Percentiles rank a stretch among this genome's conserved stretches.
phyloP scores from a whole-genome alignment of 2,797 vertebrate genomes.

The Perodicticus potto region DNA sequence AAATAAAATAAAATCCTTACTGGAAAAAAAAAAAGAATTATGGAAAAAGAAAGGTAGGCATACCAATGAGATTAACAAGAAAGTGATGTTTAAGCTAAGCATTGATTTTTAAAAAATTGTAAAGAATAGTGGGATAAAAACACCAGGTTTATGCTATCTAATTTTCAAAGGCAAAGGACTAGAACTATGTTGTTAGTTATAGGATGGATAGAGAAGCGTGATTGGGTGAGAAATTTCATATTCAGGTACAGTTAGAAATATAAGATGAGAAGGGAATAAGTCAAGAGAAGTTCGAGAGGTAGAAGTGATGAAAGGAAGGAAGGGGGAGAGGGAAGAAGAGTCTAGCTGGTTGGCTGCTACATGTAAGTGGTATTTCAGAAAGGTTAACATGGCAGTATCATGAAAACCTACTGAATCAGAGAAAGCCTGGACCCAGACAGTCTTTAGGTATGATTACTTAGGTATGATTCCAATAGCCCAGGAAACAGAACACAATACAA shows the following conservation, averaged over 20 bases:
- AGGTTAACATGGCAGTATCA: not conserved
- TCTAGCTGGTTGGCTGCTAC: not conserved
- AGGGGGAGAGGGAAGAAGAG: not conserved
- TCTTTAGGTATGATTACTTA: not conserved
- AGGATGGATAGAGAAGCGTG: not conserved
- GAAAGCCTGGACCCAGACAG: not conserved
- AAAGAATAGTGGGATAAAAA: not conserved
- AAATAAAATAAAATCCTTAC: too few species aligned
- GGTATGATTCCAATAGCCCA: not conserved
- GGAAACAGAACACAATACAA: not conserved
- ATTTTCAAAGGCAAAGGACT: not conserved
- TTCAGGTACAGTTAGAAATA: not conserved
- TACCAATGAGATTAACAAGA: not conserved
- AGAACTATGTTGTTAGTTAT: not conserved
- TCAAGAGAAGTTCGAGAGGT: not conserved
- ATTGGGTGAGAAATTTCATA: not conserved
- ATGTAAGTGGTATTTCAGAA: conserved; percentile 10
- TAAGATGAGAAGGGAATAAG: not conserved
- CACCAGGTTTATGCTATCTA: not conserved
- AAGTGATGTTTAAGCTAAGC: not conserved
- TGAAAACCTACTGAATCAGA: not conserved
- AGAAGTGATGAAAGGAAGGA: not conserved
- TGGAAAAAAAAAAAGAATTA: not conserved
- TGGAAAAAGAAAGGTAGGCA: not conserved
- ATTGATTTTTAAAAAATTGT: not conserved